phyloP scores from a whole-genome alignment of 1,140 invertebrate genomes.

The Nephila pilipes region DNA sequence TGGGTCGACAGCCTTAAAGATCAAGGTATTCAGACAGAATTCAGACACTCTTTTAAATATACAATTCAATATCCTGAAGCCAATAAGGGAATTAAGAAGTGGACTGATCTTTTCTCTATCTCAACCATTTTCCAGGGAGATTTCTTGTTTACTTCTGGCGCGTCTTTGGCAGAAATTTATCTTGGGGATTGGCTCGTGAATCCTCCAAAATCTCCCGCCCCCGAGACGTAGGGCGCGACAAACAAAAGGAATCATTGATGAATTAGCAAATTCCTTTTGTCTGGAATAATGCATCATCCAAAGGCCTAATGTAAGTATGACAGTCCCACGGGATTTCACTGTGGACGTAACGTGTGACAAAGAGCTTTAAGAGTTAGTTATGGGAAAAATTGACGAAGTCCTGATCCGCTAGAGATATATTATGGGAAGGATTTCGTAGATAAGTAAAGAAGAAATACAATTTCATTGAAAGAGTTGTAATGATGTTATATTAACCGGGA shows the following conservation, averaged over 20 bases:
- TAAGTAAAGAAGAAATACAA: too few species aligned
- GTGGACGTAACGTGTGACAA: neutral
- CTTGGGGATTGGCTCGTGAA: neutral
- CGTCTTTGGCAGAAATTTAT: neutral
- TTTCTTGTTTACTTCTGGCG: neutral
- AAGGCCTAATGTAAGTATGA: neutral
- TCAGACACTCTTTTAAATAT: too few species aligned
- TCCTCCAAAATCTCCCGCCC: neutral
- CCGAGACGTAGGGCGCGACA: neutral
- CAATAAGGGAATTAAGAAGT: neutral
- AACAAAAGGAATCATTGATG: constrained; percentile 37
- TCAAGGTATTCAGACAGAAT: too few species aligned
- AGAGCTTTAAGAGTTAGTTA: neutral
- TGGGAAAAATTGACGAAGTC: too few species aligned
- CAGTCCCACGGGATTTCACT: neutral
- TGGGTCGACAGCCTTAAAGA: too few species aligned
- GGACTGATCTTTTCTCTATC: neutral
- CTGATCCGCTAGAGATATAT: too few species aligned
- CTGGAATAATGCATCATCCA: neutral
- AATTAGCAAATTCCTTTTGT: constrained; percentile 27
- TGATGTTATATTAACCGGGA: too few species aligned
- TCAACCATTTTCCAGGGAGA: neutral
- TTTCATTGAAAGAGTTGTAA: too few species aligned
- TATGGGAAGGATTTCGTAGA: too few species aligned
- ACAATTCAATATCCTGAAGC: too few species aligned